Base-by-base conservation (phyloP, 2,888 invertebrate species). In the Brachycybe producta region DNA sequence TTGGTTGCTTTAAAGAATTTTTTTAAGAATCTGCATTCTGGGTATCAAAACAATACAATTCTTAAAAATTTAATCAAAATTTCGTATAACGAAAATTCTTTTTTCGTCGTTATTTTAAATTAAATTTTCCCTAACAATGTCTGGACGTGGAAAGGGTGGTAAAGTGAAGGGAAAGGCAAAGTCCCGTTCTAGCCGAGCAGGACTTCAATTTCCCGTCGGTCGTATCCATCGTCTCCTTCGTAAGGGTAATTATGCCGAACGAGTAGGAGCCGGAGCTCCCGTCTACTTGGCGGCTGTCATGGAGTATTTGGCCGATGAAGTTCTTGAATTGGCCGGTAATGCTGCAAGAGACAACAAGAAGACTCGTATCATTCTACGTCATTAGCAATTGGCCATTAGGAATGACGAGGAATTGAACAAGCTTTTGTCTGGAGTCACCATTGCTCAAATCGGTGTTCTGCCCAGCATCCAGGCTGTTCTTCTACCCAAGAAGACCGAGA, bases 391-490 rank as follows among this genome's bases (percentile, higher is more conserved):
- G 56, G 84, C 84, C 24, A 78, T 86, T 54, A 72, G 82, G 15
- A 84, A 84, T 65, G 86, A 87, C 64, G 83, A 84, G 59, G 86
- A 87, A 61, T 69, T 87, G 61, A 83, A 82, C 66, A 80, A 78
- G 64, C 70, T 87, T 44, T 66, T 87, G 4, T 74, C 77, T 0
- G 80, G 81, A 36, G 84, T 85, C 2, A 84, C 84, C 17, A 85
- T 87, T 62, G 79, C 84, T 23, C 81, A 86, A 67, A 42, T 86
- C 53, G 87, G 86, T 59, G 86, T 87, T 0, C 65, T 88, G 61
- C 85, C 86, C 0, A 80, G 81, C 61, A 84, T 85, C 57, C 80
- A 82, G 61, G 75, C 81, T 2, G 76, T 80, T 15, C 69, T 85
- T 1, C 63, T 85, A 53, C 83, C 84, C 47, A 84, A 81, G 73